These are phyloP conservation scores for Apodemus agrarius DNA, from an alignment of 2,797 vertebrate species.

Conservation along the genomic window DNA sequence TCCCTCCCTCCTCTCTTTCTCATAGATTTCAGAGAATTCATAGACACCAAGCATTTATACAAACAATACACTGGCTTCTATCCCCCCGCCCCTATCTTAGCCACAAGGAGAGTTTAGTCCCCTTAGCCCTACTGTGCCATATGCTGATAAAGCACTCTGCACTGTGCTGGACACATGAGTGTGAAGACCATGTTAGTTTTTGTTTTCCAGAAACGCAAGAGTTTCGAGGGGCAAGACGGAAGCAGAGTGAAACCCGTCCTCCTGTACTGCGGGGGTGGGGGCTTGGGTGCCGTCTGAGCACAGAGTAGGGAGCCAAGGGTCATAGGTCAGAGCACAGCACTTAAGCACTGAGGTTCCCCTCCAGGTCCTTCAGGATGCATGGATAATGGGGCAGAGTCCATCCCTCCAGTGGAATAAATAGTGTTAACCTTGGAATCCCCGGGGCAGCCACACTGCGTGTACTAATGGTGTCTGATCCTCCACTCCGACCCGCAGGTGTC, in stretches of 20 bases:
- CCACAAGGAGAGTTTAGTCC: background rate
- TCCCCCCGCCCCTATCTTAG: background rate
- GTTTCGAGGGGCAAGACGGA: background rate
- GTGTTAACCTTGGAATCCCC: background rate
- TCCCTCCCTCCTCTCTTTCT: no score
- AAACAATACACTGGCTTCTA: background rate
- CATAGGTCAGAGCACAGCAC: background rate
- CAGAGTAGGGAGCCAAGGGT: background rate
- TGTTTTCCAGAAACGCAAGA: background rate
- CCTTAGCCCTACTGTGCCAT: background rate
- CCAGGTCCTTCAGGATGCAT: background rate
- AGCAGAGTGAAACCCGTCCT: background rate
- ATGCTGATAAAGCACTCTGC: background rate
- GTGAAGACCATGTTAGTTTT: background rate
- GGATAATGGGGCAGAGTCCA: background rate
- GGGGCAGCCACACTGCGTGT: background rate
- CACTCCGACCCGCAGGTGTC: slow-evolving; percentile 92
- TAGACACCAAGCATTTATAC: background rate
- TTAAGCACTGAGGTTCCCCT: background rate
- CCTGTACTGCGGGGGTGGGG: fast-evolving
- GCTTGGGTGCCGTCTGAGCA: fast-evolving
- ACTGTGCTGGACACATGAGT: no score
- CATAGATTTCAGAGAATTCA: slow-evolving; percentile 30
- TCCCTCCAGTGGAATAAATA: background rate
- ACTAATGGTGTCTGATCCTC: slow-evolving; percentile 40